These are phyloP conservation scores for Malthinus seriepunctatus DNA, from an alignment of 2,888 invertebrate species.

Conservation along the genomic window DNA sequence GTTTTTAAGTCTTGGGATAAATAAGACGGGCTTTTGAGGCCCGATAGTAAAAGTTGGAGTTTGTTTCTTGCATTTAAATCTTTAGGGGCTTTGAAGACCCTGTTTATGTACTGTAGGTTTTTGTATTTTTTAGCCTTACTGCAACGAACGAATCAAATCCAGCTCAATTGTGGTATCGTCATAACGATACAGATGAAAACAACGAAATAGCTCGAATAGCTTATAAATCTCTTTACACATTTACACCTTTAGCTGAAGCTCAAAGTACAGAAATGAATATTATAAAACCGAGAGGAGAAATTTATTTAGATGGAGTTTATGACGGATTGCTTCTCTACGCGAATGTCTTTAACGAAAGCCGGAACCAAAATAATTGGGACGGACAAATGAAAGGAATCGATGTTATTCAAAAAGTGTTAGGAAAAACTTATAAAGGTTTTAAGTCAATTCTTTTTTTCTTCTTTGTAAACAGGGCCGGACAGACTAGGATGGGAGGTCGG, in stretches of 20 bases:
- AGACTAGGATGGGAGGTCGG: too few relatives aligned
- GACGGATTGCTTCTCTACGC: constrained; percentile 95
- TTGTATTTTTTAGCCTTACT: neutral
- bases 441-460: neutral
- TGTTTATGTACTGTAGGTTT: too few relatives aligned
- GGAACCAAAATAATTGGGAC: constrained; percentile 54
- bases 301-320: constrained; percentile 74
- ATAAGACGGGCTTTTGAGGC: too few relatives aligned
- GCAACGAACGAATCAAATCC: constrained; percentile 45
- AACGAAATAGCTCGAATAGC: constrained; percentile 85
- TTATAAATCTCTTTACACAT: constrained; percentile 84
- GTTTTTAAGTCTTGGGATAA: neutral
- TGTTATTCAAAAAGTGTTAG: constrained; percentile 85
- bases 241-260: constrained; percentile 78
- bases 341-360: constrained; percentile 85
- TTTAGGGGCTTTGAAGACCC: too few relatives aligned
- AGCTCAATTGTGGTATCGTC: constrained; percentile 84
- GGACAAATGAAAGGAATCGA: constrained; percentile 75
- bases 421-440: constrained; percentile 79
- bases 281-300: constrained; percentile 47
- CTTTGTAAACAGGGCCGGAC: too few relatives aligned
- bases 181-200: constrained; percentile 75
- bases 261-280: constrained; percentile 79
- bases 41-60: neutral
- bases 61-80: too few relatives aligned